Evolutionary conservation across 2,113 vertebrate genomes (phyloP).

Genomic region (Empidonax traillii): DNA sequence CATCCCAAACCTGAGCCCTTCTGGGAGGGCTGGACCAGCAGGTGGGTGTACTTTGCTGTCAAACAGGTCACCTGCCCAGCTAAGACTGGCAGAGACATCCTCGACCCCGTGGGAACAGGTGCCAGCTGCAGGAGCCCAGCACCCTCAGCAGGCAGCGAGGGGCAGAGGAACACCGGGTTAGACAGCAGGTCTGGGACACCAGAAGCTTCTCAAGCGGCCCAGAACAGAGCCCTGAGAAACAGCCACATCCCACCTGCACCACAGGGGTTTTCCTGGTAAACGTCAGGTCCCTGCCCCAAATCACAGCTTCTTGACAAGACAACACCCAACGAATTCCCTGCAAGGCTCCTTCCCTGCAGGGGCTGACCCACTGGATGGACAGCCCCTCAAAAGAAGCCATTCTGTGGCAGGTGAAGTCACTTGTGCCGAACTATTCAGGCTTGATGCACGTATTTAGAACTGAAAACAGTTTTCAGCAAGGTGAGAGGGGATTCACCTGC

Average conservation of each 20-base stretch:
- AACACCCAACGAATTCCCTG: no score
- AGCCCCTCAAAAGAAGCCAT: no score
- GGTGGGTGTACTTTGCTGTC: not conserved
- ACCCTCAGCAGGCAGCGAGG: not conserved
- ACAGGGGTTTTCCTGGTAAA: not conserved
- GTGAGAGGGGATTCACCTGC: not conserved
- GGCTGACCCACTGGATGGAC: not conserved
- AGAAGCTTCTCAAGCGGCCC: not conserved
- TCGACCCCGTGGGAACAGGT: not conserved
- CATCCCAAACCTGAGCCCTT: not conserved
- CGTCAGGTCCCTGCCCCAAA: not conserved
- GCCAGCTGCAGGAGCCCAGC: not conserved
- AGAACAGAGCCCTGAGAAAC: not conserved
- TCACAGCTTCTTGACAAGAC: not conserved
- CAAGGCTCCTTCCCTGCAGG: not conserved
- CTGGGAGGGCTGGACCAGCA: not conserved
- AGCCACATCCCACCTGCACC: not conserved
- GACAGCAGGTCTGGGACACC: not conserved
- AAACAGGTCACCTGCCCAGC: not conserved
- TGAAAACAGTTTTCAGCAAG: not conserved
- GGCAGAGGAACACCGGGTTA: not conserved
- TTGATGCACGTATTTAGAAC: not conserved
- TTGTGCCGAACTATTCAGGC: not conserved
- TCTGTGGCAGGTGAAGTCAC: rapidly evolving
- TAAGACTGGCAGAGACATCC: no score